Evolutionary conservation across 2,797 vertebrate genomes (phyloP), one percentile per base, ranked within the genome.

Genomic region (Gymnodraco acuticeps): DNA sequence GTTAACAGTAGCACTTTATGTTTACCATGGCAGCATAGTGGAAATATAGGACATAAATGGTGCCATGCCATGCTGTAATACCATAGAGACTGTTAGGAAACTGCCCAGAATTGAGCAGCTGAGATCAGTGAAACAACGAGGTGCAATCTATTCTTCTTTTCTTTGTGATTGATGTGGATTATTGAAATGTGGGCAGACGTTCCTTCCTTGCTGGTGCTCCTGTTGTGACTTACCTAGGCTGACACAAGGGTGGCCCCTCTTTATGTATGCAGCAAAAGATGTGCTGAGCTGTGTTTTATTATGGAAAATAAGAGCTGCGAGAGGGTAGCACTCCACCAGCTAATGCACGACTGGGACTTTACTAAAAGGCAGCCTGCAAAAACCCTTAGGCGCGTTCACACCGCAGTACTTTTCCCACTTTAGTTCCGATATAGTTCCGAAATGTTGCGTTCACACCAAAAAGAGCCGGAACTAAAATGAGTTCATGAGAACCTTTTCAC

Each of bases 281-380:
- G 80, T 92, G 89, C 90, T 90, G 90, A 93, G 89, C 87, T 88
- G 84, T 78, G 87, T 86, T 92, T 93, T 89, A 92, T 90, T 90
- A 92, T 90, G 90, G 84, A 88, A 87, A 93, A 86, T 90, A 89
- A 85, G 81, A 80, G 81, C 89, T 67, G 78, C 38, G 14, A 82
- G 75, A 61, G 82, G 81, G 80, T 78, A 71, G 77, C 79, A 84
- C 83, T 88, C 79, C 65, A 76, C 75, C 71, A 73, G 86, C 84
- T 87, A 88, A 84, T 82, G 73, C 79, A 74, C 64, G 46, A 78
- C 73, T 68, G 77, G 75, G 82, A 86, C 80, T 81, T 74, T 59
- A 87, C 78, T 87, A 82, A 90, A 87, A 90, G 77, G 73, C 66
- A 70, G 83, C 13, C 83, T 70, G 74, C 75, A 77, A 77, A 86